A percentile compares a stretch with the other conserved stretches of the same genome.
phyloP scores from a whole-genome alignment of 2,113 vertebrate genomes.

The Noctilio leporinus region DNA sequence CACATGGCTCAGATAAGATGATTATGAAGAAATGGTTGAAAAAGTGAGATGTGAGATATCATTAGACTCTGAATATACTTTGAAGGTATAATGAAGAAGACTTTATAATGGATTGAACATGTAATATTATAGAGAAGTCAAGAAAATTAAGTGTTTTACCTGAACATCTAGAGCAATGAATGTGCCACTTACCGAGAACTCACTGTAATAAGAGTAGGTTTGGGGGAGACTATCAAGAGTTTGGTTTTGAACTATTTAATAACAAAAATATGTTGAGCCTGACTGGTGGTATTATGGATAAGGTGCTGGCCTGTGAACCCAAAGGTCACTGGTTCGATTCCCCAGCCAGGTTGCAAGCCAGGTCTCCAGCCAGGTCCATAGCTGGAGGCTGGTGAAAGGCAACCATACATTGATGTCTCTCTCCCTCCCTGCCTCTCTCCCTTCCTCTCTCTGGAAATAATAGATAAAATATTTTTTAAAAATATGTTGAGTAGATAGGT shows the following conservation, averaged over 20 bases:
- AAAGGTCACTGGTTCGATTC: no score
- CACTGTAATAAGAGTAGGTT: neutral
- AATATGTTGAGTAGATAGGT: neutral
- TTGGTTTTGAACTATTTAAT: neutral
- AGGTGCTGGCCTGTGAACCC: no score
- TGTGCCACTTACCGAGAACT: neutral
- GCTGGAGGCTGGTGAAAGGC: no score
- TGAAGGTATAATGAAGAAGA: neutral
- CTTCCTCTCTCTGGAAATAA: no score
- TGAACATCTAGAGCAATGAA: neutral
- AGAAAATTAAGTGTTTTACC: neutral
- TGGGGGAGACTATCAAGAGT: neutral
- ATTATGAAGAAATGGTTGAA: neutral
- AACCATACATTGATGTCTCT: no score
- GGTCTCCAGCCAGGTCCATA: no score
- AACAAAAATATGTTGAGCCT: neutral
- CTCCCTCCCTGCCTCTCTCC: no score
- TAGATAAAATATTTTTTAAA: no score
- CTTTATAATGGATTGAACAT: neutral
- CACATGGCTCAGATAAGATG: neutral
- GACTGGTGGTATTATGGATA: no score
- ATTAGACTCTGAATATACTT: neutral
- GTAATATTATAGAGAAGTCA: neutral
- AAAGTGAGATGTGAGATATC: neutral
- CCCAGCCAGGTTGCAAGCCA: no score